phyloP scores from a whole-genome alignment of 2,888 invertebrate species.

The Leptinotarsa haldemani region DNA sequence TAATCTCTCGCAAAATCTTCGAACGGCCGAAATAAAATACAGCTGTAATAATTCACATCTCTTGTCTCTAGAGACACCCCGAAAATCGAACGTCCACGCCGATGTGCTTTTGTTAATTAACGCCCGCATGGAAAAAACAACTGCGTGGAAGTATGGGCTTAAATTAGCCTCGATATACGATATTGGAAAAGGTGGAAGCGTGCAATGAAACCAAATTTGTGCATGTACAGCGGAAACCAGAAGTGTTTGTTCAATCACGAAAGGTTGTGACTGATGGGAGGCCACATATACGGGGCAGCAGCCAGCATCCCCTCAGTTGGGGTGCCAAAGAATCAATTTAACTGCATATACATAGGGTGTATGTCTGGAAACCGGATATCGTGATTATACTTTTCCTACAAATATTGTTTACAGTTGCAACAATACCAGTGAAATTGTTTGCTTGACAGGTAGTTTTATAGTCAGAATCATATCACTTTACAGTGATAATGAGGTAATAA shows the following conservation, averaged over 20 bases:
- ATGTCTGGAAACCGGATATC: too few relatives aligned
- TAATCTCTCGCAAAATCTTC: not conserved
- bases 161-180: constrained; percentile 22
- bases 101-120: constrained; percentile 28
- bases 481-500: too few relatives aligned
- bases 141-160: constrained; percentile 5
- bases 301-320: constrained; percentile 1
- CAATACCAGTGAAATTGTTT: too few relatives aligned
- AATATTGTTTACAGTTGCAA: too few relatives aligned
- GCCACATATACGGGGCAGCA: constrained; percentile 3
- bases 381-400: too few relatives aligned
- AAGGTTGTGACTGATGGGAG: constrained; percentile 40
- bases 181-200: constrained; percentile 28
- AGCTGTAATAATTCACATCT: not conserved
- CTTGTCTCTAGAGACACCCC: constrained; percentile 2
- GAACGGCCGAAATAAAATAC: not conserved
- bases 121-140: constrained; percentile 22
- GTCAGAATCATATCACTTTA: too few relatives aligned
- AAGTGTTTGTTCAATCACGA: constrained; percentile 43
- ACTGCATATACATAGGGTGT: not conserved
- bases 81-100: constrained; percentile 16
- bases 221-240: constrained; percentile 41
- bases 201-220: constrained; percentile 42
- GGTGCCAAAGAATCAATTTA: not conserved
- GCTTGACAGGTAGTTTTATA: too few relatives aligned